Conservation (phyloP, 2,888 invertebrate species). For the Metacarcinus magister region DNA sequence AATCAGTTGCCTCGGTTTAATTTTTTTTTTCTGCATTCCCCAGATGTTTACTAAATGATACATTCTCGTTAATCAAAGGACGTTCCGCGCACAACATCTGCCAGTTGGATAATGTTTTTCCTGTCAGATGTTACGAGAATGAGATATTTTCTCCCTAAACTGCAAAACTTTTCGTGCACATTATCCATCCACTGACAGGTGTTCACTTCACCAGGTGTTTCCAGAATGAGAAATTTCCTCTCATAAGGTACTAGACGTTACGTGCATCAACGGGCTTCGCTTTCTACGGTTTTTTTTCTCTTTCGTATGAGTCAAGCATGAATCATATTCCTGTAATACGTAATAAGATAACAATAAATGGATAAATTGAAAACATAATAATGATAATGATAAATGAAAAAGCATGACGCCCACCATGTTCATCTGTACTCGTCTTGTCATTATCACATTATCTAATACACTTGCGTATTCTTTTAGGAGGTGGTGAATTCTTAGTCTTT, state of each 20-base stretch:
- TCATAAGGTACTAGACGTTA: neutral
- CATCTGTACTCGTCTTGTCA: no score
- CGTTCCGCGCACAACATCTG: neutral
- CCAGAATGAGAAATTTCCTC: neutral
- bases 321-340: neutral
- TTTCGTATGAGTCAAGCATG: neutral
- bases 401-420: no score
- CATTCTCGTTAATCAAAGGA: neutral
- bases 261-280: neutral
- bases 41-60: neutral
- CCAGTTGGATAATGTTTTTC: neutral
- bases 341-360: neutral
- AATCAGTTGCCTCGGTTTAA: neutral
- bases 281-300: neutral
- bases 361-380: no score
- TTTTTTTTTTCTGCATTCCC: neutral
- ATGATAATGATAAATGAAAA: no score
- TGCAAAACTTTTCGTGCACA: neutral
- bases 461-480: no score
- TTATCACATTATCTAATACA: no score
- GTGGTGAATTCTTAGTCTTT: no score
- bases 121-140: neutral
- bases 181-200: neutral
- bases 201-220: neutral
- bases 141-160: neutral